Conservation (phyloP, 2,113 vertebrate genomes). For the Rana temporaria region DNA sequence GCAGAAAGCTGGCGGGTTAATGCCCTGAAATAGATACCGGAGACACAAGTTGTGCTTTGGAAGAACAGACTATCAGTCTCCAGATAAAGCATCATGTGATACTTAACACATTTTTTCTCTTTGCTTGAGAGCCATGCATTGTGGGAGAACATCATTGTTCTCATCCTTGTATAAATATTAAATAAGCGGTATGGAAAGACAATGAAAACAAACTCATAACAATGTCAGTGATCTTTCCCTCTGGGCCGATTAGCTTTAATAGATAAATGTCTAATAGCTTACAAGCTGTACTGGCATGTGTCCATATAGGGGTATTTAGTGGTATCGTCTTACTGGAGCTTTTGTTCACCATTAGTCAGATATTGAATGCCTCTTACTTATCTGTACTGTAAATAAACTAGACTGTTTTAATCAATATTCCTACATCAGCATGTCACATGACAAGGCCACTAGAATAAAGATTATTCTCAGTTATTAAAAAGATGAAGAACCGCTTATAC, state of each 20-base stretch:
- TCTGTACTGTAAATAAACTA: conserved; percentile 59
- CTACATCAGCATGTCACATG: conserved; percentile 56
- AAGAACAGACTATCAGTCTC: too few species aligned
- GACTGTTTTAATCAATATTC: conserved; percentile 48
- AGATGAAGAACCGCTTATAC: too few species aligned
- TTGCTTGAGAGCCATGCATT: background rate
- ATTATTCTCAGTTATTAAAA: background rate
- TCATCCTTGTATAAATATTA: conserved; percentile 50
- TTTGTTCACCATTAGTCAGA: conserved; percentile 49
- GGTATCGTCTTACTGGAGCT: conserved; percentile 59
- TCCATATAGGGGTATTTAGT: conserved; percentile 56
- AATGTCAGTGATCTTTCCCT: conserved; percentile 59
- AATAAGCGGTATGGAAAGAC: conserved; percentile 55
- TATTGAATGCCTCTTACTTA: conserved; percentile 47
- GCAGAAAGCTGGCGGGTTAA: background rate
- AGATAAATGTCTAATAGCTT: conserved; percentile 59
- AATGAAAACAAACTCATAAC: conserved; percentile 60
- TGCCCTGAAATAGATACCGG: too few species aligned
- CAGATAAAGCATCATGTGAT: too few species aligned
- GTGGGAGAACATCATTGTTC: conserved; percentile 20
- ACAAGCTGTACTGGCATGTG: conserved; percentile 28
- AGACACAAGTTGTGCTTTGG: too few species aligned
- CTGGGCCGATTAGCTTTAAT: conserved; percentile 56
- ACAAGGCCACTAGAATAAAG: background rate
- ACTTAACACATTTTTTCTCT: background rate